Base-by-base conservation (phyloP, 2,797 vertebrate genomes). In the Cottoperca gobio region DNA sequence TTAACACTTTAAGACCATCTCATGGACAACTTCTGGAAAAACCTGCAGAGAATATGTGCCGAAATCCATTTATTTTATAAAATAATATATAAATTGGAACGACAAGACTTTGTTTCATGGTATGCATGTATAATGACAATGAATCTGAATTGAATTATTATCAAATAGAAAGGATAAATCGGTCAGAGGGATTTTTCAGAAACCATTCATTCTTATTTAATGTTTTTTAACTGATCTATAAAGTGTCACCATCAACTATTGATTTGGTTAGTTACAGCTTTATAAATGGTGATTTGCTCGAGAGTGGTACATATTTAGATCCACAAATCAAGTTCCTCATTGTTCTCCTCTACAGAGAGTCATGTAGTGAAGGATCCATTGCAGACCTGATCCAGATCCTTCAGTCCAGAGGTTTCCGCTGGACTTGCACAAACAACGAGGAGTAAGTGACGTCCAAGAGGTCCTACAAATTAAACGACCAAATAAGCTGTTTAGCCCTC, bases 391-490 rank as follows among this genome's bases (percentile, higher is more conserved):
- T 93, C 65, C 75, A 82, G 6, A 86, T 93, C 72, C 90, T 96
- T 11, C 79, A 81, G 66, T 78, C 79, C 45, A 82, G 94, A 81
- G 94, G 94, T 12, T 96, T 96, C 78, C 89, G 55, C 26, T 96
- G 94, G 95, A 94, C 95, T 14, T 95, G 95, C 75, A 93, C 92
- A 42, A 93, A 95, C 77, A 91, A 82, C 2, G 92, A 94, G 40
- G 81, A 83, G 93, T 95, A 73, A 80, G 93, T 86, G 16, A 26
- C n/a, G 4, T 17, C 3, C 19, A n/a, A 11, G 24, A 9, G 21
- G 6, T 40, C 8, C n/a, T 39, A 10, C 9, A 60, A 57, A 33
- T 5, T 0, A n/a, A 68, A 39, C 0, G 2, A 1, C 12, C n/a
- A 0, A 13, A 16, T 23, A 0, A 0, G 6, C 1, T 3, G 11